Evolutionary conservation across 2,113 vertebrate genomes (phyloP), one percentile per base, ranked within the genome.

Genomic region (Ammodytes dubius): DNA sequence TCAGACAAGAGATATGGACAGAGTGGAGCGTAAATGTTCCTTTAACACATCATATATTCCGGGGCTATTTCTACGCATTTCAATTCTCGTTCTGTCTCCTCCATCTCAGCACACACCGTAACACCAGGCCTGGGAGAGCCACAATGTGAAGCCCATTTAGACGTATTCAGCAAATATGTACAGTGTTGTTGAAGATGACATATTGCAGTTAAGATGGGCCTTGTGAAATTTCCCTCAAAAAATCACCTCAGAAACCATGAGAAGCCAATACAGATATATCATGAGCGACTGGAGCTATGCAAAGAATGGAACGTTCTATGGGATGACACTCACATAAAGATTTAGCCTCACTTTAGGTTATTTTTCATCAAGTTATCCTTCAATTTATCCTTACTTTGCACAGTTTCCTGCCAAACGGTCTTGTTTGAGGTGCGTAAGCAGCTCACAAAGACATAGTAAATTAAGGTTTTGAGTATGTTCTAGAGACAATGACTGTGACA

Each of bases 1-100:
- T 75, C 81, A 83, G 82, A 81, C 65, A 67, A 27, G 57, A 86
- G 69, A 87, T 86, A 77, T 39, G 79, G 80, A 84, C 53, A 12
- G 56, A 81, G 83, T 85, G 70, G 78, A 88, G 79, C 79, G 50
- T 87, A 83, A 88, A 89, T 79, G 83, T 86, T 85, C 75, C 82
- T 82, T 85, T 57, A 90, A 79, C 75, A 87, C 74, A 74, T 91
- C 85, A 72, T 90, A 86, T 82, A 85, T 89, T 87, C 81, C 70
- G 72, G 27, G 70, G 76, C 56, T 76, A 65, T 82, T 63, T 4
- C 85, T 75, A 11, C 54, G 2, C 66, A 69, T 81, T 88, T 81
- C 69, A 73, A 27, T 27, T 61, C 49, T 61, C 52, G 27, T 47
- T 56, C 84, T 79, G 83, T 89, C 89, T 56, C 77, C 64, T 79